phyloP scores from a whole-genome alignment of 2,888 invertebrate species.

The Polylopha cassiicola region DNA sequence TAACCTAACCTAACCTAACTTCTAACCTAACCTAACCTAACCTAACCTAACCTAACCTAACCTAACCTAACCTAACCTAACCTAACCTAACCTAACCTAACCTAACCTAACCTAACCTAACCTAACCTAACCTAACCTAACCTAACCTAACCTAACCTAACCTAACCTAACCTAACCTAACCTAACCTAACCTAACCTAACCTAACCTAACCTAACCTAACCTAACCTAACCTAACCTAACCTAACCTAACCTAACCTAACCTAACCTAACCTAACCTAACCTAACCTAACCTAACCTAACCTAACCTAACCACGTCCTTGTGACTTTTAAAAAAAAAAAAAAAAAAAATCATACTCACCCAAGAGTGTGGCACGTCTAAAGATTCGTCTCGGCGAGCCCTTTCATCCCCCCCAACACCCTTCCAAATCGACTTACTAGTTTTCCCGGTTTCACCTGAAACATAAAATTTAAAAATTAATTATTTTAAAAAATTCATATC shows the following conservation, averaged over 20 bases:
- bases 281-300: constrained; percentile 29
- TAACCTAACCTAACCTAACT: constrained; percentile 20
- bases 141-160: constrained; percentile 21
- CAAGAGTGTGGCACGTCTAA: too few relatives aligned
- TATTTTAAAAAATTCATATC: too few relatives aligned
- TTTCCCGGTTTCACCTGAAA: too few relatives aligned
- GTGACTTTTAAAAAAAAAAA: too few relatives aligned
- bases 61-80: constrained; percentile 20
- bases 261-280: constrained; percentile 21
- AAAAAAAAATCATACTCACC: too few relatives aligned
- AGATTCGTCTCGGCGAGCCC: too few relatives aligned
- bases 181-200: constrained; percentile 22
- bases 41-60: constrained; percentile 18
- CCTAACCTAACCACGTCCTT: constrained; percentile 30
- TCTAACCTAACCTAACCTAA: constrained; percentile 17
- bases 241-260: constrained; percentile 22
- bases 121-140: constrained; percentile 23
- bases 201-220: constrained; percentile 24
- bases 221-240: constrained; percentile 23
- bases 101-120: constrained; percentile 20
- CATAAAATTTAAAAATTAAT: too few relatives aligned
- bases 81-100: constrained; percentile 18
- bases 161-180: constrained; percentile 22
- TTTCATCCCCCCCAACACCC: too few relatives aligned
- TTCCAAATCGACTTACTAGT: too few relatives aligned